phyloP scores from a whole-genome alignment of 1,140 invertebrate species.

The Anoplophora glabripennis region DNA sequence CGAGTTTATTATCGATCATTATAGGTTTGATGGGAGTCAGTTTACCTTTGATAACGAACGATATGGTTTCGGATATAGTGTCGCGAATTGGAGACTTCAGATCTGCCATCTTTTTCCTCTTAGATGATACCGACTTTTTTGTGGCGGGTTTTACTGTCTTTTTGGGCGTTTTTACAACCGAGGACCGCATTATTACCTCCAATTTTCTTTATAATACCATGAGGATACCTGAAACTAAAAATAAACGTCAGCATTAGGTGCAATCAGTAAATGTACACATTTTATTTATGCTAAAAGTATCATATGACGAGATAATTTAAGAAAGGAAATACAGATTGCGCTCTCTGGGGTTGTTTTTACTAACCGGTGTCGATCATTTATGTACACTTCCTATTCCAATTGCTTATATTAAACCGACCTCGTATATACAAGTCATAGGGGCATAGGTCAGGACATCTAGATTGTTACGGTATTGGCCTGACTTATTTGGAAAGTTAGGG shows the following conservation, averaged over 20 bases:
- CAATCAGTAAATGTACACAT: no score
- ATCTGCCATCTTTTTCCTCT: constrained; percentile 12
- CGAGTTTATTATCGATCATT: background rate
- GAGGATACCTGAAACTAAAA: constrained; percentile 9
- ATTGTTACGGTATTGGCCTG: no score
- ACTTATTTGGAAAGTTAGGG: no score
- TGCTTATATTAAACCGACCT: no score
- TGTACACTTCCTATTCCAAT: no score
- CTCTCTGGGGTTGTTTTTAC: background rate
- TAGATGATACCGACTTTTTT: constrained; percentile 3
- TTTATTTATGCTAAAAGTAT: no score
- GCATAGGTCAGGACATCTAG: no score
- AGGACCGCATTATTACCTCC: constrained; percentile 4
- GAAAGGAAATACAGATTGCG: background rate
- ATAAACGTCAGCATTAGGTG: background rate
- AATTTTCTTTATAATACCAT: background rate
- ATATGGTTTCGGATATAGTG: constrained; percentile 44
- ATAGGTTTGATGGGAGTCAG: constrained; percentile 43
- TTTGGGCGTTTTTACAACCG: background rate
- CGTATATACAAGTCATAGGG: no score
- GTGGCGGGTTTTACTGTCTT: constrained; percentile 4
- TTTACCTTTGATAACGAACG: constrained; percentile 47
- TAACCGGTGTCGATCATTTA: background rate
- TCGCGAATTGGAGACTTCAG: constrained; percentile 15
- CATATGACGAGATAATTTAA: background rate